phyloP scores from a whole-genome alignment of 53 echinoderm and acorn worm genomes.

The Hippasteria phrygiana region DNA sequence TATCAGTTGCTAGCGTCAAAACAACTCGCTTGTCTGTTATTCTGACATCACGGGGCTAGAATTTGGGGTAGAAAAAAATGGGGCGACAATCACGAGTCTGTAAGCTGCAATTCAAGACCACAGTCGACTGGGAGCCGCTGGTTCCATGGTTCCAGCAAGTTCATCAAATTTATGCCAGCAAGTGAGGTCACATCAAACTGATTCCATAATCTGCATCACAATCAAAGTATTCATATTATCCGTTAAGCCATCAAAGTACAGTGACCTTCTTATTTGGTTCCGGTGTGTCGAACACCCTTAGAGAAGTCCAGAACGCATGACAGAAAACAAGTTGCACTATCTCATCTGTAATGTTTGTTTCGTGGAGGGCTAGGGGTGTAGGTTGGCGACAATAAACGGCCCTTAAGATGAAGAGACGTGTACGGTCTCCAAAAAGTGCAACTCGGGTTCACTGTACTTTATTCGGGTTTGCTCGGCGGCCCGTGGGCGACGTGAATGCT shows the following conservation, averaged over 20 bases:
- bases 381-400: conserved; percentile 9
- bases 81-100: no score
- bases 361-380: conserved; percentile 28
- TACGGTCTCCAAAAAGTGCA: conserved; percentile 49
- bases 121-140: not conserved
- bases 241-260: conserved; percentile 32
- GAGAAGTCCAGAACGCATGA: conserved; percentile 1
- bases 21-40: no score
- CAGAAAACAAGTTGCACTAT: conserved; percentile 54
- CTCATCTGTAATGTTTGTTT: conserved; percentile 30
- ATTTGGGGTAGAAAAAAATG: no score
- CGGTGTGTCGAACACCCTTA: conserved; percentile 19
- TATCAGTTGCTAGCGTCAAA: no score
- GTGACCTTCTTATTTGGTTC: conserved; percentile 26
- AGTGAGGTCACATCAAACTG: conserved; percentile 4
- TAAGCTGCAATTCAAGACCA: not conserved
- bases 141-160: not conserved
- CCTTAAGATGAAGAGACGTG: conserved; percentile 36
- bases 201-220: not conserved
- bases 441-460: conserved; percentile 56
- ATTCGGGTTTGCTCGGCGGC: conserved; percentile 11
- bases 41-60: no score
- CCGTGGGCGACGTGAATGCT: conserved; percentile 1
- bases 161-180: conserved; percentile 13
- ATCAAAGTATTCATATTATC: not conserved